Base-by-base conservation (phyloP, 2,113 vertebrate species). In the Solenodon paradoxus region DNA sequence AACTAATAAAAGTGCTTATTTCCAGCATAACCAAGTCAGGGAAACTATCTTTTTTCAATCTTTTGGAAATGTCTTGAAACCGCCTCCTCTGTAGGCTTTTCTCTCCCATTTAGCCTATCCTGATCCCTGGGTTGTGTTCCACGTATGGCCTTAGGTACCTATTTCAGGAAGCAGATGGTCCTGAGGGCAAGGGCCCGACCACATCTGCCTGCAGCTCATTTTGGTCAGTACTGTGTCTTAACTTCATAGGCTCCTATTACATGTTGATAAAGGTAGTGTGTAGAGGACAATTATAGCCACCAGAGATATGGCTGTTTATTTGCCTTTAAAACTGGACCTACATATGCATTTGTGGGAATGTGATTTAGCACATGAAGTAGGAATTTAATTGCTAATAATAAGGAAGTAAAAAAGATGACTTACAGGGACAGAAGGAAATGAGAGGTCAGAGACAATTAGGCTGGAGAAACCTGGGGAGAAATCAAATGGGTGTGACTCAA, bases 341-440 rank as follows among this genome's bases (percentile, higher is more conserved):
- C n/a, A 28, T 82, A 13, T 82, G 45, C 7, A 30, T 78, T 69
- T 78, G 38, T 71, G 42, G 35, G 9, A 9, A 0, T 89, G 3
- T 57, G 61, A 90, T 35, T 93, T 71, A 55, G 30, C 78, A 12
- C 30, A 66, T 3, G 3, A 38, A 45, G 26, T 24, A 88, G 30
- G 35, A 85, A 71, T 82, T 93, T 74, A 72, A 72, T 74, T 64
- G 92, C 72, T 95, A 68, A 63, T 84, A 59, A 61, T 94, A 49
- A 84, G 3, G 24, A 84, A 7, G 19, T 63, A 68, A 75, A 42
- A n/a, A 78, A 9, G 38, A 49, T 49, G 47, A 72, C 24, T 53
- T 78, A 9, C 0, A 30, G 38, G 35, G 7, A 66, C 4, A 30
- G 24, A 35, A 79, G 42, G 24, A 9, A 66, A 35, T 47, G 15